These are phyloP conservation scores for Lycopodina hypogea DNA, from an alignment of 37 sponge, comb jelly and placozoan genomes.

Conservation along the genomic window DNA sequence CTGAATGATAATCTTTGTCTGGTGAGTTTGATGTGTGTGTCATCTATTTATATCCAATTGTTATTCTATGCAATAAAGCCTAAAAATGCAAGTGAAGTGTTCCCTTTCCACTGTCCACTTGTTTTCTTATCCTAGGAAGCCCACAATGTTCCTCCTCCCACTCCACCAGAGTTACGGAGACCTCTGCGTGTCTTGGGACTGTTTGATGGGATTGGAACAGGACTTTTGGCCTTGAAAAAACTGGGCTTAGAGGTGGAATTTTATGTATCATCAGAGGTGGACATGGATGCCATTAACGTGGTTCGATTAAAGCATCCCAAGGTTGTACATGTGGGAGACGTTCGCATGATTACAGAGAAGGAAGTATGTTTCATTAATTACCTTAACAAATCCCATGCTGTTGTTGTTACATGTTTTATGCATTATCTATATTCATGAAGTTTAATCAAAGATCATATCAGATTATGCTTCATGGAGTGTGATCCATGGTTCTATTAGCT, in stretches of 20 bases:
- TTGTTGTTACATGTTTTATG: too few species aligned
- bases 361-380: conserved; percentile 59
- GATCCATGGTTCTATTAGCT: too few species aligned
- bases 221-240: conserved; percentile 77
- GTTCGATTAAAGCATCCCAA: conserved; percentile 63
- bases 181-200: conserved; percentile 85
- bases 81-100: not conserved
- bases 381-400: too few species aligned
- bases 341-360: conserved; percentile 69
- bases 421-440: too few species aligned
- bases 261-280: conserved; percentile 87
- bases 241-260: conserved; percentile 77
- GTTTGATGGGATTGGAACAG: conserved; percentile 94
- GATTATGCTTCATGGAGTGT: too few species aligned
- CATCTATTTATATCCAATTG: too few species aligned
- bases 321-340: conserved; percentile 82
- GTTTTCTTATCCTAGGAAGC: conserved; percentile 46
- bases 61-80: not conserved
- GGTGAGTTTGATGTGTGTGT: too few species aligned
- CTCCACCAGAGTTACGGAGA: conserved; percentile 57
- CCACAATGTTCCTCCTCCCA: conserved; percentile 37
- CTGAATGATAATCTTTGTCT: too few species aligned
- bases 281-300: conserved; percentile 75
- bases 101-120: not conserved
- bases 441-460: too few species aligned